These are phyloP conservation scores for Mandrillus leucophaeus DNA, from an alignment of 2,113 vertebrate species.

Conservation along the genomic window DNA sequence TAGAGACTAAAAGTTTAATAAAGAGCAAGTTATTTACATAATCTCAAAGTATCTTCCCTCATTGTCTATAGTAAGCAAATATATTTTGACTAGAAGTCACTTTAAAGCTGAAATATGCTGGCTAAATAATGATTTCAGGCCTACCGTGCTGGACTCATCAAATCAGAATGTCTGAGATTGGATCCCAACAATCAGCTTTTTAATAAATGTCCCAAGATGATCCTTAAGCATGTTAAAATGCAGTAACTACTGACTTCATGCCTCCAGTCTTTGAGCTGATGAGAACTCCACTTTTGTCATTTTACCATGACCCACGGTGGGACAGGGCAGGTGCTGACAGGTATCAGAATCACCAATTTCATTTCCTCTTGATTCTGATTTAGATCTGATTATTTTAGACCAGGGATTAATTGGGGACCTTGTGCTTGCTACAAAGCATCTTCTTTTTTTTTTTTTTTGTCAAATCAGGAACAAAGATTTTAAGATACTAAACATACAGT, in stretches of 20 bases:
- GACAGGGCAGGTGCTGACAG: background rate
- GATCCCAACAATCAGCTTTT: background rate
- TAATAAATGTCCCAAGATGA: background rate
- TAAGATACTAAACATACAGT: conserved; percentile 72
- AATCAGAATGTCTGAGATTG: background rate
- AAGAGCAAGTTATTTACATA: background rate
- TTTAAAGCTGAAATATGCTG: background rate
- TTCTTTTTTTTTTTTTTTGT: conserved; percentile 27
- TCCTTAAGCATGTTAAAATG: background rate
- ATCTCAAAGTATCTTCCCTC: background rate
- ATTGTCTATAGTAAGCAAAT: background rate
- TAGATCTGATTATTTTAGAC: conserved; percentile 76
- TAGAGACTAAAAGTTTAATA: background rate
- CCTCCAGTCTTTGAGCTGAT: background rate
- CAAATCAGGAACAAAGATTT: conserved; percentile 72
- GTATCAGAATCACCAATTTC: background rate
- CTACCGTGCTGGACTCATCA: background rate
- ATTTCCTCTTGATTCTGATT: conserved; percentile 70
- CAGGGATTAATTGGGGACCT: conserved; percentile 66
- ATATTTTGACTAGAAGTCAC: background rate
- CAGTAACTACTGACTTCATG: background rate
- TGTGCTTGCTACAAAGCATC: conserved; percentile 56
- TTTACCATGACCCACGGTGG: background rate
- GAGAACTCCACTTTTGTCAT: background rate
- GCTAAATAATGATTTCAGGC: background rate